Base-by-base conservation (phyloP, 2,888 invertebrate species). In the Mythimna ferrago region DNA sequence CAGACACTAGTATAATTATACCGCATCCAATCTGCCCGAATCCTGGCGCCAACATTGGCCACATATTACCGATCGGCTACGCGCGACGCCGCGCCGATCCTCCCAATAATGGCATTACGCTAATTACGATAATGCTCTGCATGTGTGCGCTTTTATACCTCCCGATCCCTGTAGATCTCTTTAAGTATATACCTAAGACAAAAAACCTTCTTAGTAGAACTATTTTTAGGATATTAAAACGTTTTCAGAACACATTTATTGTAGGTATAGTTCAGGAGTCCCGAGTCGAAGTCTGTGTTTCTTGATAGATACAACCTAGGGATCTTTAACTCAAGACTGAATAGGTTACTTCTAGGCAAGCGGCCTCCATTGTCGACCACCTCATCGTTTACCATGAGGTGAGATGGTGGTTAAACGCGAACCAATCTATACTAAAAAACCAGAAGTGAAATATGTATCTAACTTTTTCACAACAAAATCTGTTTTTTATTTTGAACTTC, bases 31-130 rank as follows among this genome's bases (percentile, higher is more conserved):
- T 1, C 16, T 32, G 1, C 38, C 2, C 3, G 2, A 2, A 16
- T 74, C 21, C 32, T 51, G 2, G 44, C 38, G 11, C 44, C 57
- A 26, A 26, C 71, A 67, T 78, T 73, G 71, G 63, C 73, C 79
- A 80, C 84, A 83, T 77, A 92, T 92, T 92, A 92, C 90, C 91
- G 86, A 92, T 92, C 89, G 68, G 92, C 81, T 88, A 89, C 92
- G 92, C 92, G 92, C 91, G 91, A 89, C 92, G 87, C 86, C 92
- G 92, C 91, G 67, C 73, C 75, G 76, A 58, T 69, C 80, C 86
- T 78, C 78, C 82, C 85, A 87, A 89, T 92, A 91, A 91, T 88
- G 86, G 83, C 87, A 88, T 89, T 89, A 91, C 86, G 86, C 88
- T 90, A 91, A 92, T 92, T 92, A 89, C 88, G 84, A 87, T 89